phyloP scores from a whole-genome alignment of 1,140 invertebrate genomes.

The Prorops nasuta region DNA sequence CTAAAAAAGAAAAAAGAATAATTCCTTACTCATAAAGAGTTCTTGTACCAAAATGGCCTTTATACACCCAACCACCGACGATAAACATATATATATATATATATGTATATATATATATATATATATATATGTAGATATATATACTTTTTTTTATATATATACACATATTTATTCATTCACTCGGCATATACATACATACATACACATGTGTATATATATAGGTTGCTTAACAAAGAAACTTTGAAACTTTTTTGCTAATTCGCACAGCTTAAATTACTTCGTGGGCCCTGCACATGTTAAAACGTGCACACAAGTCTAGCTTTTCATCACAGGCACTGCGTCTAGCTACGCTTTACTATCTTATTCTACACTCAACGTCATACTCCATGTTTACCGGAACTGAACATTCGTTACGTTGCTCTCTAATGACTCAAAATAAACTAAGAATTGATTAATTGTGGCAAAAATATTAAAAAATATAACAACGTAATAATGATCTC shows the following conservation, averaged over 20 bases:
- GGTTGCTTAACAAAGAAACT: slow-evolving; percentile 32
- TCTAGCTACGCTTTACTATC: slow-evolving; percentile 46
- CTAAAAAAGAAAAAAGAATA: too few relatives aligned
- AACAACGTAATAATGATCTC: slow-evolving; percentile 36
- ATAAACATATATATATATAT: too few relatives aligned
- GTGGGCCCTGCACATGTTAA: slow-evolving; percentile 39
- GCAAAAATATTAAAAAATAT: slow-evolving; percentile 39
- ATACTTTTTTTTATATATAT: too few relatives aligned
- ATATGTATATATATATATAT: too few relatives aligned
- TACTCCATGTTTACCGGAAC: slow-evolving; percentile 27
- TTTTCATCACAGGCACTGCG: slow-evolving; percentile 50
- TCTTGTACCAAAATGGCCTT: too few relatives aligned
- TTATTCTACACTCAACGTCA: slow-evolving; percentile 38
- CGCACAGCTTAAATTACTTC: slow-evolving; percentile 22
- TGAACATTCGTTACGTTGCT: slow-evolving; percentile 33
- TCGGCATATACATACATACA: too few relatives aligned
- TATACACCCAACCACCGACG: slow-evolving; percentile 37
- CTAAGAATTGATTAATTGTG: slow-evolving; percentile 29
- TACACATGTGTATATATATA: too few relatives aligned
- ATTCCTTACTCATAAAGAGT: too few relatives aligned
- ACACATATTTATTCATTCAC: too few relatives aligned
- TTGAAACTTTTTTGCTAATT: slow-evolving; percentile 23
- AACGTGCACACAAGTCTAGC: slow-evolving; percentile 41
- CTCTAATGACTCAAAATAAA: slow-evolving; percentile 29
- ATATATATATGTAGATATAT: too few relatives aligned